Evolutionary conservation across 2,113 vertebrate genomes (phyloP), one percentile per base, ranked within the genome.

Genomic region (Semnornis frantzii): DNA sequence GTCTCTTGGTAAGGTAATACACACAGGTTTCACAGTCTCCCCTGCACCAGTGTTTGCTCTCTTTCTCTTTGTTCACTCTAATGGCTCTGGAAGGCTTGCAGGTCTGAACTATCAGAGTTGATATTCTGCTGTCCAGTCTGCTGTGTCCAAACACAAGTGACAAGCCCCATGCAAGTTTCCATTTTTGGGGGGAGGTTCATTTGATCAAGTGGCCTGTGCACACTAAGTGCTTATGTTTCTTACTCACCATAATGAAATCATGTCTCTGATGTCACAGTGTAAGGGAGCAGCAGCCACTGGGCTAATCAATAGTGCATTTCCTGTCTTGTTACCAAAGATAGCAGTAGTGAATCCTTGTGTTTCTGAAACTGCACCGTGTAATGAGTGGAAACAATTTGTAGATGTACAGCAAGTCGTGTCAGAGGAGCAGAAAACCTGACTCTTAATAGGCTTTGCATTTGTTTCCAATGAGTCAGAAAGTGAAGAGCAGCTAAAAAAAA

Each of bases 401-500:
- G 46, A 76, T 77, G 68, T 46, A 70, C 70, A 65, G 78, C 83
- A 73, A 87, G 66, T 79, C 27, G n/a, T 77, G 69, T 70, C 74
- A 85, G 93, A 91, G 73, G 76, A 88, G 58, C 83, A 83, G 82
- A 71, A 96, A 93, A 52, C 57, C 59, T 66, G 31, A 87, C 55
- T 87, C 87, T 85, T 87, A 63, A 27, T 59, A 63, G 64, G 58
- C 89, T 94, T 50, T 91, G 84, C 75, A 25, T 84, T 96, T 93
- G 42, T 76, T 92, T 54, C 77, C 72, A 77, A 1, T 92, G 92
- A 96, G 91, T 94, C 86, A 94, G 81, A 95, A 96, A 90, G 54
- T 30, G 70, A 94, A 50, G 77, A 89, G 85, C 76, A 17, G 46
- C 39, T 5, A 58, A 48, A 37, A 42, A 37, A 18, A 16, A 6